Evolutionary conservation across 2,113 vertebrate species (phyloP).

Genomic region (Oriolus oriolus): DNA sequence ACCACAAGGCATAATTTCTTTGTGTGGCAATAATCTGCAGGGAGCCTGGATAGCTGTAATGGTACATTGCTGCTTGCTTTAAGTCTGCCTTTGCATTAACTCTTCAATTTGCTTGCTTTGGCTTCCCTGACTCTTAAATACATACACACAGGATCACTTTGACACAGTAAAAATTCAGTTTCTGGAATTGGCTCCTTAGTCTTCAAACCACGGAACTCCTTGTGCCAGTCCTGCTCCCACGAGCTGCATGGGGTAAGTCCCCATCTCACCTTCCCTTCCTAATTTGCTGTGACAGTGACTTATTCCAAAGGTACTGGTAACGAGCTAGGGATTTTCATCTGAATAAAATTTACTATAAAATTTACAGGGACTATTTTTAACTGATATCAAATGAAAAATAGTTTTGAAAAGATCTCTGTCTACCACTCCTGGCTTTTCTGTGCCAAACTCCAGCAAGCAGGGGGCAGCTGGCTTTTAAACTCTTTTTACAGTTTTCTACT

Average conservation of each 20-base stretch:
- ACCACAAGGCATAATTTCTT: constrained; percentile 68
- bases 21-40: constrained; percentile 54
- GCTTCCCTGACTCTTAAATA: constrained; percentile 52
- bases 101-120: constrained; percentile 71
- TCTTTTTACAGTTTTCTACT: neutral
- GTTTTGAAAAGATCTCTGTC: neutral
- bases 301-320: constrained; percentile 6
- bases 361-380: constrained; percentile 6
- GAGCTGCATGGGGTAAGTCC: constrained; percentile 14
- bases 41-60: constrained; percentile 60
- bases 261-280: constrained; percentile 2
- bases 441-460: neutral
- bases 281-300: neutral
- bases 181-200: constrained; percentile 17
- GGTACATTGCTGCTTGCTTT: constrained; percentile 52
- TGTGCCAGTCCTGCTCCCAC: neutral
- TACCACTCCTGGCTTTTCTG: neutral
- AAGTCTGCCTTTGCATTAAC: constrained; percentile 52
- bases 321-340: neutral
- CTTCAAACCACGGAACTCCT: neutral
- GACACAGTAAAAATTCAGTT: constrained; percentile 46
- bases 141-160: constrained; percentile 28
- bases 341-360: neutral
- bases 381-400: neutral
- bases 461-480: neutral